Evolutionary conservation across 1,140 invertebrate genomes (phyloP), one percentile per base, ranked within the genome.

Genomic region (Pseudobourletiella spinata): DNA sequence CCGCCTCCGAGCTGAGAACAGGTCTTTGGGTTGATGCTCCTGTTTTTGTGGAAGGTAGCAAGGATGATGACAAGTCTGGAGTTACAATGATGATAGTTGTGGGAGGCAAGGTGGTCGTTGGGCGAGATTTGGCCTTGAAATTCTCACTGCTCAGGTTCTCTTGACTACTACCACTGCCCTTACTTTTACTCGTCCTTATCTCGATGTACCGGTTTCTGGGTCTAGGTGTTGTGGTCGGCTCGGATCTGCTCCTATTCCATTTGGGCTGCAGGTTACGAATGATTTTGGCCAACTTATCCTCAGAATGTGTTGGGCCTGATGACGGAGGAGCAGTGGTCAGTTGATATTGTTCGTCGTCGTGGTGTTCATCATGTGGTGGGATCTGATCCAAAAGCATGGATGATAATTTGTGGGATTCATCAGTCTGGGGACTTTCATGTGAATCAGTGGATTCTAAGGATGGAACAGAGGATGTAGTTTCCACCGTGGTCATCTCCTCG

Each of bases 211-310:
- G 30, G 2, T 39, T 51, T 0, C 20, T n/a, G 2, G 51, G 55
- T 6, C 32, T 57, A 15, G 58, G 42, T 16, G 57, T 51, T 1
- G 57, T 61, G 29, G 50, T 25, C 28, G 22, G 24, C 25, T 44
- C 35, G 16, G 52, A 46, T 18, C 52, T 62, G 15, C 22, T 44
- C 25, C 51, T 55, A 20, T 30, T 50, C 58, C 61, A 65, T 20
- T 57, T 60, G 0, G 60, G 63, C 6, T 57, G 57, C 2, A 67
- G 30, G 51, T 63, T 67, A 28, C 64, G 63, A 39, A 67, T 67
- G 16, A 67, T 64, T 46, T 58, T 28, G 15, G 57, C 46, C n/a
- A 67, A 22, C 16, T 55, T 18, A 26, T 67, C 59, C 24, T 44
- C 50, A 25, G 57, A 22, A 18, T 29, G 18, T 15, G 28, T 28